Percentiles rank a stretch among this genome's conserved stretches.
Evolutionary conservation across 1,140 invertebrate species (phyloP).

Genomic region (Macrostomum lignano): DNA sequence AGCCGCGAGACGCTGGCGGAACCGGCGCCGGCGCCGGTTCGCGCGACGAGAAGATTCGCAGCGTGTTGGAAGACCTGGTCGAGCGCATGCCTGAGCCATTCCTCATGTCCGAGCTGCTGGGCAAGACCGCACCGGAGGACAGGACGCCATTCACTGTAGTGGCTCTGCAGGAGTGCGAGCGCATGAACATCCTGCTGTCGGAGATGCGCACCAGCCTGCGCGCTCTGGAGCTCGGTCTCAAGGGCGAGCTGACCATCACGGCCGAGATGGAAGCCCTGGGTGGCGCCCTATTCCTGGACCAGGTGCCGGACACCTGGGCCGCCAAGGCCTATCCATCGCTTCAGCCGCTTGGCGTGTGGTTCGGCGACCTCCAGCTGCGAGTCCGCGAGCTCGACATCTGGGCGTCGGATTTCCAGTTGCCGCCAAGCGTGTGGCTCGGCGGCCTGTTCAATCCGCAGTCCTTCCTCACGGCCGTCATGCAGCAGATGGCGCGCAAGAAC

Average conservation of each 20-base stretch:
- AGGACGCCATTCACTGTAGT: constrained; percentile 77
- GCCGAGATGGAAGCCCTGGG: constrained; percentile 67
- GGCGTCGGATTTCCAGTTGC: constrained; percentile 38
- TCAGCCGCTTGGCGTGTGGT: constrained; percentile 56
- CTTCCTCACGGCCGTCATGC: constrained; percentile 79
- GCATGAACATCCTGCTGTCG: constrained; percentile 64
- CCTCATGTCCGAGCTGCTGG: constrained; percentile 70
- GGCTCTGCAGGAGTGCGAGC: constrained; percentile 76
- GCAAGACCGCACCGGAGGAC: constrained; percentile 53
- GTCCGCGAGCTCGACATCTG: constrained; percentile 48
- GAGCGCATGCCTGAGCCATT: constrained; percentile 80
- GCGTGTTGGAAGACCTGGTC: constrained; percentile 66
- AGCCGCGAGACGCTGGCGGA: constrained; percentile 61
- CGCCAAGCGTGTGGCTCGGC: constrained; percentile 48
- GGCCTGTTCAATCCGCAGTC: constrained; percentile 91
- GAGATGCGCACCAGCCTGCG: constrained; percentile 62
- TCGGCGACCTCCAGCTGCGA: constrained; percentile 55
- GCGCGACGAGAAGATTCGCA: constrained; percentile 67
- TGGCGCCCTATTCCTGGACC: constrained; percentile 62
- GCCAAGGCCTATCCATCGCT: constrained; percentile 65
- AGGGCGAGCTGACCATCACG: constrained; percentile 77
- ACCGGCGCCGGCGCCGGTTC: constrained; percentile 62
- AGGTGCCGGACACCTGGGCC: constrained; percentile 57
- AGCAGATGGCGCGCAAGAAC: constrained; percentile 63
- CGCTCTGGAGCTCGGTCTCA: constrained; percentile 66